phyloP scores from a whole-genome alignment of 2,113 vertebrate genomes.

The Colossoma macropomum region DNA sequence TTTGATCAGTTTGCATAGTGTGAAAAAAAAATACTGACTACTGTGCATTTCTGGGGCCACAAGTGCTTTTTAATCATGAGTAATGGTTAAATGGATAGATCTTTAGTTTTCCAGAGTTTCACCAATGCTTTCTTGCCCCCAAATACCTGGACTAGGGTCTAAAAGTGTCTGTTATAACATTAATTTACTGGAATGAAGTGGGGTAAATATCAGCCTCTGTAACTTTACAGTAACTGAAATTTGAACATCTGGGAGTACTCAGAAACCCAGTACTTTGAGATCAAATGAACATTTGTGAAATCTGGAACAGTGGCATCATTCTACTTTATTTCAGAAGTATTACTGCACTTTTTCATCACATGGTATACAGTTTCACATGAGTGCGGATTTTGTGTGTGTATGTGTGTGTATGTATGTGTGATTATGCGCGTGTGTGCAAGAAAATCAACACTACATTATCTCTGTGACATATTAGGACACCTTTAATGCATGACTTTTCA shows the following conservation, averaged over 20 bases:
- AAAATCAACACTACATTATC: constrained; percentile 34
- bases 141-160: not conserved
- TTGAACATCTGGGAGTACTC: not conserved
- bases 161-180: not conserved
- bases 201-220: not conserved
- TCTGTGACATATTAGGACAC: not conserved
- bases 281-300: not conserved
- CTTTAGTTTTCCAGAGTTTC: not conserved
- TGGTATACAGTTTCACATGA: not conserved
- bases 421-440: not conserved
- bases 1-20: not conserved
- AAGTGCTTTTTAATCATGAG: not conserved
- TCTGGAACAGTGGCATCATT: not conserved
- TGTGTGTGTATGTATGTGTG: not conserved
- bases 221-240: too few species aligned
- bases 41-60: not conserved
- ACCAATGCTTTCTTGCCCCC: not conserved
- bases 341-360: not conserved
- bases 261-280: not conserved
- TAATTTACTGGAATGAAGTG: too few species aligned
- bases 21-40: not conserved
- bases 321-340: not conserved
- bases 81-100: not conserved
- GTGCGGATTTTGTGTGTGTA: not conserved
- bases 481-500: constrained; percentile 46